These are phyloP conservation scores for Taenioides sp. DNA, from an alignment of 2,797 vertebrate genomes.

Conservation along the genomic window DNA sequence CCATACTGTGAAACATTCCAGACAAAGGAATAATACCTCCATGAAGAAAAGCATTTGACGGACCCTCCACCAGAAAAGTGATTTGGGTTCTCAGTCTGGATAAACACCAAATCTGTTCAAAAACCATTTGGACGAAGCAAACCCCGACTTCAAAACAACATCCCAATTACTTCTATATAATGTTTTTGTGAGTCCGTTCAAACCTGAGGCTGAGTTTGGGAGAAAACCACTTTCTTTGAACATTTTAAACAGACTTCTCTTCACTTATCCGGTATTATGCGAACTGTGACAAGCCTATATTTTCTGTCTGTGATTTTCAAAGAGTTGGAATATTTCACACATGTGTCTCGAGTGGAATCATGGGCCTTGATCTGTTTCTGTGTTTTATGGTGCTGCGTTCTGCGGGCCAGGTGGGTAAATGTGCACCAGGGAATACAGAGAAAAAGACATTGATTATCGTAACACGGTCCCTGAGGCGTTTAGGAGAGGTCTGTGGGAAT, in stretches of 20 bases:
- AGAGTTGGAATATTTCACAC: slow-evolving; percentile 19
- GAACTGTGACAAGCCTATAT: not conserved
- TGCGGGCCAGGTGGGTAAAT: slow-evolving; percentile 25
- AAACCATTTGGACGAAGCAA: not conserved
- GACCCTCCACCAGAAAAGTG: too few relatives aligned
- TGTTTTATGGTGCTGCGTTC: slow-evolving; percentile 21
- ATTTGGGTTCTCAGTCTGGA: too few relatives aligned
- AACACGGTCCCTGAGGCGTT: slow-evolving; percentile 10
- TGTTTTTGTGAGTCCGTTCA: not conserved
- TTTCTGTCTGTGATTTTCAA: not conserved
- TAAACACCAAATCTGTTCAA: not conserved
- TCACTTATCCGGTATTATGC: not conserved
- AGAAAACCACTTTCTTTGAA: not conserved
- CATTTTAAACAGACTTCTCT: not conserved
- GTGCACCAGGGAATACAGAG: slow-evolving; percentile 22
- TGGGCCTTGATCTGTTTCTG: slow-evolving; percentile 23
- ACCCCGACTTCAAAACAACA: slow-evolving; percentile 1
- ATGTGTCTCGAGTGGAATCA: slow-evolving; percentile 19
- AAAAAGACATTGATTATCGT: slow-evolving; percentile 23
- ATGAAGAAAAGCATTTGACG: too few relatives aligned
- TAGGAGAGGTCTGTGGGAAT: not conserved
- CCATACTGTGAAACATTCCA: too few relatives aligned
- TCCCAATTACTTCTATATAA: not conserved
- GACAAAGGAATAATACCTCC: too few relatives aligned
- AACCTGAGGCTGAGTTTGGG: slow-evolving; percentile 7